A percentile compares a stretch with the other conserved stretches of the same genome.
Conservation (phyloP, 2,113 vertebrate genomes). For the Mugil cephalus region DNA sequence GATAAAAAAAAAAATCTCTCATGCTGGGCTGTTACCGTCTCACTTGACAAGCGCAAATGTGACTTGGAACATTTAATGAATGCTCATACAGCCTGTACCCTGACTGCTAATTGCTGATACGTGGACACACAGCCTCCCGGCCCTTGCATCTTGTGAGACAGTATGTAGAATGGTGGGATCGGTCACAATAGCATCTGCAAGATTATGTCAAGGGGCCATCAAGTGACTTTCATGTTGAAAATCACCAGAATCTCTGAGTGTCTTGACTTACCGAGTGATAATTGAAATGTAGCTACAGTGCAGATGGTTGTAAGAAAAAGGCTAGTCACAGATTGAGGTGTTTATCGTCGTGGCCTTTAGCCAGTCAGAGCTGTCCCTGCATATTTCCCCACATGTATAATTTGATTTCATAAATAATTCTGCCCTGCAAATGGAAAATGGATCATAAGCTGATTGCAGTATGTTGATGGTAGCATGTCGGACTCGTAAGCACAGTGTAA, state of each 20-base stretch:
- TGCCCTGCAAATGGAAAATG: constrained; percentile 3
- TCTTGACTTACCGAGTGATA: too few relatives aligned
- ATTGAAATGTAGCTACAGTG: not conserved
- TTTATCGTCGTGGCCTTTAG: not conserved
- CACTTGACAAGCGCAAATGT: not conserved
- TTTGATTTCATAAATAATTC: constrained; percentile 6
- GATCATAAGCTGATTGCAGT: not conserved
- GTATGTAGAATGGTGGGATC: not conserved
- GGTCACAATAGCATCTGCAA: not conserved
- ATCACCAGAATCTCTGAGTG: too few relatives aligned
- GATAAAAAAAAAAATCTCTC: constrained; percentile 20
- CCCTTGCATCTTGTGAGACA: constrained; percentile 7
- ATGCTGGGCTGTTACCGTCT: not conserved
- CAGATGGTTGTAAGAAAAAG: not conserved
- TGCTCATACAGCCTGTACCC: not conserved
- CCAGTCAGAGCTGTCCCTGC: constrained; percentile 6
- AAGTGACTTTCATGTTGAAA: not conserved
- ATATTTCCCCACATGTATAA: not conserved
- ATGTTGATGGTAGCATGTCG: too few relatives aligned
- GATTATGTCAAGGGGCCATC: not conserved
- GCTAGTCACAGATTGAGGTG: too few relatives aligned
- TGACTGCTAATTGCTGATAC: constrained; percentile 18
- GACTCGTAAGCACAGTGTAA: not conserved
- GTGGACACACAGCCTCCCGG: not conserved
- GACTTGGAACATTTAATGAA: constrained; percentile 18